Base-by-base conservation (phyloP, 2,888 invertebrate species). In the Dione juno region DNA sequence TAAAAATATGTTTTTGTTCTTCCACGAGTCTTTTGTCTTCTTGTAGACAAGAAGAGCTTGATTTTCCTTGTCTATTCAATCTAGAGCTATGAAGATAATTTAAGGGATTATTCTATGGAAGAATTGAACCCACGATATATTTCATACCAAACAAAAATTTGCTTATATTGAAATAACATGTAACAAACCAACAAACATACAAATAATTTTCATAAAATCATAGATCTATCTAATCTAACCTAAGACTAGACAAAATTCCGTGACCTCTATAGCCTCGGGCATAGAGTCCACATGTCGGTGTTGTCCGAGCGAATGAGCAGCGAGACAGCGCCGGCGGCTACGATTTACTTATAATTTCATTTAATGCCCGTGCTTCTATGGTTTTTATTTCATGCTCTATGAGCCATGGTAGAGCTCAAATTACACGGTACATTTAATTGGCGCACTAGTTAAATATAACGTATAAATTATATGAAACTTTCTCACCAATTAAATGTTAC, bases 311-410 rank as follows among this genome's bases (percentile, higher is more conserved):
- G n/a, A n/a, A 5, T 28, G 50, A 21, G 35, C 66, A 67, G 59
- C 14, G 43, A 9, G 41, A 14, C 7, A 54, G 28, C 57, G 63
- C 70, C 63, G 70, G 48, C 40, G 70, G 70, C 41, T 54, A 58
- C 57, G 63, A 50, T 71, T 71, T 63, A 50, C 63, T 67, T 71
- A 71, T 71, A 71, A 71, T 71, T 71, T 52, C 70, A 58, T 71
- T 71, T 67, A 71, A 71, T 71, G 70, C 64, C 70, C 45, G 61
- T 71, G 63, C 63, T 67, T 67, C 70, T 67, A 67, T 71, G 70
- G 70, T 71, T 71, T 71, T 67, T 71, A 64, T 71, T 71, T 54
- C 48, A 64, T 64, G 45, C 54, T 63, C 53, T 53, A 58, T 52
- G 41, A 37, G 37, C 48, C 45, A 50, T 58, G 28, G 14, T 9